A percentile compares a stretch with the other conserved stretches of the same genome.
phyloP scores from a whole-genome alignment of 2,797 vertebrate species.

The Myoxocephalus aenaeus region DNA sequence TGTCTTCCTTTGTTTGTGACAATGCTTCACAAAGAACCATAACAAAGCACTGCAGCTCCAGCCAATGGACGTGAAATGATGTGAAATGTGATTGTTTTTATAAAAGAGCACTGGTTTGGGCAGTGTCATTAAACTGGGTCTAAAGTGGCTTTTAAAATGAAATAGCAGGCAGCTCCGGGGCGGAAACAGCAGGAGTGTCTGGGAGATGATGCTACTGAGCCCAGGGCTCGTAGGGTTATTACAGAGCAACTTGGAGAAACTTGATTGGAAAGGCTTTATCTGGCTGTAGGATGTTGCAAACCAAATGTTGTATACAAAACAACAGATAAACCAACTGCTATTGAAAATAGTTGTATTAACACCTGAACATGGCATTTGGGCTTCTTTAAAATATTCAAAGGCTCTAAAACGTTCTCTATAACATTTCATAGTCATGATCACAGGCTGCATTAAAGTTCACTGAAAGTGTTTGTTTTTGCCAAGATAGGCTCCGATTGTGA shows the following conservation, averaged over 20 bases:
- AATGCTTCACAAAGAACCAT: not conserved
- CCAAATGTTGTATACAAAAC: constrained; percentile 23
- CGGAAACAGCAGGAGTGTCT: constrained; percentile 34
- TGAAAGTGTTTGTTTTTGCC: too few species aligned
- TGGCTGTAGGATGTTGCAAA: constrained; percentile 10
- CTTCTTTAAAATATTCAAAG: not conserved
- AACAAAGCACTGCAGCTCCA: not conserved
- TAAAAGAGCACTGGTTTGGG: constrained; percentile 8
- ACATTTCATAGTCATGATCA: not conserved
- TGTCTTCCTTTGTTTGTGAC: not conserved
- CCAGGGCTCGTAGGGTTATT: constrained; percentile 35
- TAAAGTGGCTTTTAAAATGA: constrained; percentile 36
- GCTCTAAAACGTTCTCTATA: not conserved
- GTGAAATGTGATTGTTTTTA: not conserved
- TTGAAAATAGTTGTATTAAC: not conserved
- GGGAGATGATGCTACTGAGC: constrained; percentile 48
- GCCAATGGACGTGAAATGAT: not conserved
- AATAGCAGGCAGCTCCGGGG: constrained; percentile 14
- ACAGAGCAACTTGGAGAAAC: constrained; percentile 26
- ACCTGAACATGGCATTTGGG: not conserved
- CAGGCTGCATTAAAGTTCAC: too few species aligned
- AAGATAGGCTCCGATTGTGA: too few species aligned
- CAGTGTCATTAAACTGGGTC: constrained; percentile 14
- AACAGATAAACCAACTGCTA: not conserved
- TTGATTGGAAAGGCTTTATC: constrained; percentile 28